Percentiles rank a stretch among this genome's conserved stretches.
Conservation (phyloP, 2,113 vertebrate genomes). For the Catharus fuscescens region DNA sequence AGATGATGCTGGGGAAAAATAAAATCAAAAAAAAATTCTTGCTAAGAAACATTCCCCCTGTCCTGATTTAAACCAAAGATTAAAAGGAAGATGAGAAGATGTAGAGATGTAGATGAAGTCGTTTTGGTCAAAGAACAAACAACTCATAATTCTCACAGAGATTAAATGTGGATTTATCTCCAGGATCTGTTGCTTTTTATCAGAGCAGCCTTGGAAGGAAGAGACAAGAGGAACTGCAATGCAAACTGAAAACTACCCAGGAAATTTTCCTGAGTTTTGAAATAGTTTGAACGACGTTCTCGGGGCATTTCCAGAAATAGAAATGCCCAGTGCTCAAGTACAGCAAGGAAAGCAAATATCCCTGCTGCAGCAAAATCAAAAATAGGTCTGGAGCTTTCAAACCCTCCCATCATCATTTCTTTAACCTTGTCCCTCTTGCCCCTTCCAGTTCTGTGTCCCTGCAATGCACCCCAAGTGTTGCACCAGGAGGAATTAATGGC, state of each 20-base stretch:
- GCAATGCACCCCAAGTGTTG: neutral
- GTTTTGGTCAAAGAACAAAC: neutral
- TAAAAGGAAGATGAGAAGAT: neutral
- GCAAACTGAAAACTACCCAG: slow-evolving; percentile 19
- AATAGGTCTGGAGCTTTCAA: slow-evolving; percentile 41
- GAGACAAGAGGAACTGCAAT: neutral
- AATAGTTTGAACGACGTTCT: slow-evolving; percentile 20
- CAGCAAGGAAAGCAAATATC: slow-evolving; percentile 5
- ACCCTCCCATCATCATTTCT: neutral
- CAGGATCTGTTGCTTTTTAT: neutral
- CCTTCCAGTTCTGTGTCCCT: neutral
- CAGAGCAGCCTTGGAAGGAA: neutral
- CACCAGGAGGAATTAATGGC: neutral
- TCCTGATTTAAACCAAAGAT: neutral
- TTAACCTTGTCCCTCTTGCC: slow-evolving; percentile 31
- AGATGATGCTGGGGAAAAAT: neutral
- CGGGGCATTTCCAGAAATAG: slow-evolving; percentile 42
- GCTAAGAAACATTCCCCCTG: neutral
- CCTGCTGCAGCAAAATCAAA: slow-evolving; percentile 46
- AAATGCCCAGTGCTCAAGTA: slow-evolving; percentile 18
- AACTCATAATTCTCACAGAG: neutral
- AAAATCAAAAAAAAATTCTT: neutral
- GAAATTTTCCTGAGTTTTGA: slow-evolving; percentile 15
- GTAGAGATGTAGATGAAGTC: neutral
- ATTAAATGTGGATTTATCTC: neutral